Conservation (phyloP, 2,113 vertebrate species). For the Grallaria varia region DNA sequence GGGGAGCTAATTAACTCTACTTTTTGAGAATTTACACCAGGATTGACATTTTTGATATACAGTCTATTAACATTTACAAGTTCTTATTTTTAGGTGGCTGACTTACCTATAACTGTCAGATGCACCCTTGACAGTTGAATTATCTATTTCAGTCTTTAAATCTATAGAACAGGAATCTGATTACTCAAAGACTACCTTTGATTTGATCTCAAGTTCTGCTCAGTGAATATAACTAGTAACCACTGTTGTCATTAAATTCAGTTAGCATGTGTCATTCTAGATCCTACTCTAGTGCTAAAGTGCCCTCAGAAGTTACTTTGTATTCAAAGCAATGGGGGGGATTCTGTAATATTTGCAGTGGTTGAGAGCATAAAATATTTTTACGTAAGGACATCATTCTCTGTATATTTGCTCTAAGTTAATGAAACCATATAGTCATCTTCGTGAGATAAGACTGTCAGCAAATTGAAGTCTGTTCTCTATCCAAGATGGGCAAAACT, state of each 20-base stretch:
- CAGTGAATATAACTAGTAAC: not conserved
- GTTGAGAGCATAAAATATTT: not conserved
- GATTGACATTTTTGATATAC: constrained; percentile 46
- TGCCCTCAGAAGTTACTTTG: not conserved
- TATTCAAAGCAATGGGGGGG: not conserved
- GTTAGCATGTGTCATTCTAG: not conserved
- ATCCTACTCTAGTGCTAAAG: not conserved
- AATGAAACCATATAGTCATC: not conserved
- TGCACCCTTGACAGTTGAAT: constrained; percentile 11
- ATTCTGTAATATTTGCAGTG: not conserved
- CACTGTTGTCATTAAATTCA: not conserved
- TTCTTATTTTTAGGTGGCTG: constrained; percentile 23
- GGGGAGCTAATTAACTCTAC: constrained; percentile 27
- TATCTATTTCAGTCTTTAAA: constrained; percentile 5
- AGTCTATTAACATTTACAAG: constrained; percentile 42
- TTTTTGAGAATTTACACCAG: constrained; percentile 28
- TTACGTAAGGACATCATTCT: not conserved
- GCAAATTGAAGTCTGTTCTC: not conserved
- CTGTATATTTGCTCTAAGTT: not conserved
- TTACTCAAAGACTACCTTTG: not conserved
- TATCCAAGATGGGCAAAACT: not conserved
- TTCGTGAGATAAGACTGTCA: not conserved
- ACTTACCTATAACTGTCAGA: constrained; percentile 4
- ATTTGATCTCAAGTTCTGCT: not conserved
- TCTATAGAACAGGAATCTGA: not conserved